Conservation (phyloP, 2,113 vertebrate species). For the Paratilapia polleni region DNA sequence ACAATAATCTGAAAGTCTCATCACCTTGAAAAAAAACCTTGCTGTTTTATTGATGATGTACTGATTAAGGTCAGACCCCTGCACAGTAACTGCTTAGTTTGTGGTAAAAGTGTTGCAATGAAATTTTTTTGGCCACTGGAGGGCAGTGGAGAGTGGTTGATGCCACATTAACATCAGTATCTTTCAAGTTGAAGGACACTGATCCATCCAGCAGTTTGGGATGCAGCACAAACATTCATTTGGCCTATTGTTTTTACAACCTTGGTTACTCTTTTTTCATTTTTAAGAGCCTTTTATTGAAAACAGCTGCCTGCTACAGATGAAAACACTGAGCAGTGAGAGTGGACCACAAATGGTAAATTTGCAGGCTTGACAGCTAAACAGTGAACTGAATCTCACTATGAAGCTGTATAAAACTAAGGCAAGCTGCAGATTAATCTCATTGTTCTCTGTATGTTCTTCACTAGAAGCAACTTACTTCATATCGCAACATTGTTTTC, state of each 20-base stretch:
- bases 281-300: not conserved
- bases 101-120: not conserved
- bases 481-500: no score
- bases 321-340: not conserved
- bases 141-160: not conserved
- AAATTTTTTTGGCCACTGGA: not conserved
- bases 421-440: not conserved
- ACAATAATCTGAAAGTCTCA: not conserved
- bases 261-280: not conserved
- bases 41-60: not conserved
- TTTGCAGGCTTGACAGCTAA: no score
- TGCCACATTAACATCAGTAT: no score
- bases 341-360: not conserved
- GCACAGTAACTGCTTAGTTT: not conserved
- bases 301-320: not conserved
- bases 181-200: rapidly evolving
- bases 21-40: not conserved
- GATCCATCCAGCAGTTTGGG: not conserved
- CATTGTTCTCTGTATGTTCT: not conserved
- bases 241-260: not conserved
- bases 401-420: not conserved
- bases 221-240: not conserved
- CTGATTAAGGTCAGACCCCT: not conserved
- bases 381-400: no score
- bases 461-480: not conserved